Evolutionary conservation across 2,888 invertebrate species (phyloP).

Genomic region (Tenthredo livida): DNA sequence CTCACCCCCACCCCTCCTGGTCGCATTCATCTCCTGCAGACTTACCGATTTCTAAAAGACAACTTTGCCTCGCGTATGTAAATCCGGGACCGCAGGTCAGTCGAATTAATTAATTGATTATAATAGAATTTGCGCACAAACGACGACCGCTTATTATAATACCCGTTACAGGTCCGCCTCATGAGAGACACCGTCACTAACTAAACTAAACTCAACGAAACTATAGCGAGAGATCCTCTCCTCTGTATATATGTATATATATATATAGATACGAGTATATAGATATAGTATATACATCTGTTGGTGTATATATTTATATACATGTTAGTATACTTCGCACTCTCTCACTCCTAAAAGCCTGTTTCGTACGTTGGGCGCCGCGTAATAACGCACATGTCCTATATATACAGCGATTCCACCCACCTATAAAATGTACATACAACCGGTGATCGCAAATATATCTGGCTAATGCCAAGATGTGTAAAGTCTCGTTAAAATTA

Average conservation of each 20-base stretch:
- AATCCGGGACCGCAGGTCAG: not conserved
- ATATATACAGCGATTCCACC: not conserved
- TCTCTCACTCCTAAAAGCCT: constrained; percentile 47
- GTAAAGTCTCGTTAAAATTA: not conserved
- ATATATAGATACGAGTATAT: not conserved
- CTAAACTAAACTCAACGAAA: constrained; percentile 62
- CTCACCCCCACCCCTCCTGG: not conserved
- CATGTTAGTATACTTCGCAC: not conserved
- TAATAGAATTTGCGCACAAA: constrained; percentile 3
- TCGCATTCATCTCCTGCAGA: not conserved
- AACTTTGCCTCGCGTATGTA: constrained; percentile 47
- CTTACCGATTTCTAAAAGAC: constrained; percentile 63
- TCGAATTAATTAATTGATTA: not conserved
- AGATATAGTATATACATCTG: not conserved
- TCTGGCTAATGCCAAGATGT: not conserved
- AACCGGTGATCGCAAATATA: constrained; percentile 7
- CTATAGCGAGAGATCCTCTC: constrained; percentile 59
- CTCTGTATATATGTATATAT: constrained; percentile 24
- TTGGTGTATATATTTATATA: not conserved
- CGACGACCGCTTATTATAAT: constrained; percentile 12
- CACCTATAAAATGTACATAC: not conserved
- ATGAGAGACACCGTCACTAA: constrained; percentile 72
- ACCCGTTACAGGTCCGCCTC: constrained; percentile 62
- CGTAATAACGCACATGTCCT: not conserved
- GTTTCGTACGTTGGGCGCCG: not conserved